Base-by-base conservation (phyloP, 64 coral and sea anemone species). In the Stylophora pistillata region DNA sequence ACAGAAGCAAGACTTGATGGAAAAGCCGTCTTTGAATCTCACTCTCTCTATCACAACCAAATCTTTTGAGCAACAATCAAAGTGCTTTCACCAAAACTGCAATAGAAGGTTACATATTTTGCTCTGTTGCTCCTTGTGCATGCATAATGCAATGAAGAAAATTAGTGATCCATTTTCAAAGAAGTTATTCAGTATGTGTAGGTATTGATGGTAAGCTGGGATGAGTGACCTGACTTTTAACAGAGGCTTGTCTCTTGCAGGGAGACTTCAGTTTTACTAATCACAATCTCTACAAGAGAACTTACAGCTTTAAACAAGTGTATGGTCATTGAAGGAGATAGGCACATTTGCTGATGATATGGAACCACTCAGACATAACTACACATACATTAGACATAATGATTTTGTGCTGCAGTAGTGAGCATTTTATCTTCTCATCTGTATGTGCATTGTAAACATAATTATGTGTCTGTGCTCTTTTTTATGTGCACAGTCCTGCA, bases 21-120 rank as follows among this genome's bases (percentile, higher is more conserved):
- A 80, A 66, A 78, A 88, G 57, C 91, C 86, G 37, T 74, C 86
- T 14, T 74, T 93, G 55, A 93, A 93, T 74, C 78, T 93, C 27
- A 88, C 86, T 14, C 86, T 93, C 21, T 93, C 91, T 31, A 60
- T 80, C 47, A 72, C 77, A 76, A 88, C 69, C 26, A 93, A 88
- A 64, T 37, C 77, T n/a, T 54, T 33, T 54, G 87, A 52, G 9
- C 91, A 93, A 55, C 86, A 82, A 55, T 74, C 63, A 3, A 88
- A 87, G 28, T 82, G 72, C 58, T 23, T 66, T 76, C 78, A 79
- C 71, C 84, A 87, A 13, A 61, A 37, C 23, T 88, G 56, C 23
- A 81, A 88, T 26, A 93, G 74, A 65, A 88, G 86, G 91, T 93
- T 71, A 56, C 13, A 37, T 23, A n/a, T 68, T 68, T 21, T 68